Base-by-base conservation (phyloP, 2,888 invertebrate genomes). In the Scaptomyza tumidula region DNA sequence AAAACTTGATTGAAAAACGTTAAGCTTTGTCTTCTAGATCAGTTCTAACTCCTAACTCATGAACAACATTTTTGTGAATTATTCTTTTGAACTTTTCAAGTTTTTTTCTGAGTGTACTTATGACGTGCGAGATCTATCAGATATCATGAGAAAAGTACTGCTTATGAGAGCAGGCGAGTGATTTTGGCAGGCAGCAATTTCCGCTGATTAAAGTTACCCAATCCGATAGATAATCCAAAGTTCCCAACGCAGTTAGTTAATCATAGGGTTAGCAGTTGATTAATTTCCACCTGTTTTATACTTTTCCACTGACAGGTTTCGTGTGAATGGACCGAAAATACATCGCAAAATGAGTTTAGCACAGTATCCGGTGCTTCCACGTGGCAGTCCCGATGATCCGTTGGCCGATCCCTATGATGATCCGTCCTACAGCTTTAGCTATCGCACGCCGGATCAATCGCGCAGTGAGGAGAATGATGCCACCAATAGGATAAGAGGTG, bases 361-460 rank as follows among this genome's bases (percentile, higher is more conserved):
- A 68, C 96, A 96, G 91, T 92, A 93, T 71, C 94, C 95, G 1
- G 92, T 94, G n/a, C 93, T 93, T 1, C 94, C 95, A 7, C 93
- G 94, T 50, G 95, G 95, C 10, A 95, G 94, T 77, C 94, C 94
- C 59, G 95, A 95, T 80, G 95, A 96, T 89, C 95, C 95, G 0
- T 94, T 95, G 82, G 95, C 94, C 79, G 96, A 96, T 91, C 96
- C 96, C 13, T 95, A 93, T 75, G 96, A 96, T 88, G 96, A 96
- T 91, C 96, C 96, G 1, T 95, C 95, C 74, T 96, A 96, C 89
- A 94, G 94, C 59, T 96, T 94, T 88, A 94, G 93, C 57, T 95
- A 95, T 78, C 94, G 94, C 78, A 95, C 96, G 0, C 92, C 94
- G 48, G 95, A 94, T 1, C 95, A 96, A 79, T 94, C 94, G 11